A percentile compares a stretch with the other conserved stretches of the same genome.
Conservation (phyloP, 1,140 invertebrate species). For the Neodiprion fabricii region DNA sequence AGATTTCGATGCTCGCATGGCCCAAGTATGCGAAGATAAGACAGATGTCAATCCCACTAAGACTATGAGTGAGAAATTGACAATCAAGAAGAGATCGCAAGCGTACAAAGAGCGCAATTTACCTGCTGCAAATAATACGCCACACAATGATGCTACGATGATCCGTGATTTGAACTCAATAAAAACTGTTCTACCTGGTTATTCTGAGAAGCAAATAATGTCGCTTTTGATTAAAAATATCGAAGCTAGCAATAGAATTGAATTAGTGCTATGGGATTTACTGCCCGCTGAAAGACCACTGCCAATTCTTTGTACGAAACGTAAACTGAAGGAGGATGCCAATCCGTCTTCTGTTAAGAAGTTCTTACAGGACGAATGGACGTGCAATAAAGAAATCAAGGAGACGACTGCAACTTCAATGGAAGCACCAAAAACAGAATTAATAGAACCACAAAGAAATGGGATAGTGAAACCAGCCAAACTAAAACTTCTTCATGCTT, state of each 20-base stretch:
- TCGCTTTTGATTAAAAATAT: constrained; percentile 20
- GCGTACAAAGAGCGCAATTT: too few relatives aligned
- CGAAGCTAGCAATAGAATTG: constrained; percentile 26
- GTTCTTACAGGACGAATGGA: background rate
- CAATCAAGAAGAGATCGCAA: too few relatives aligned
- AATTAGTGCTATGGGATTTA: constrained; percentile 36
- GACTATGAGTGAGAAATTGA: background rate
- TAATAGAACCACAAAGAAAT: background rate
- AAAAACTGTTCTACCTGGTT: background rate
- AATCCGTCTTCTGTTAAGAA: background rate
- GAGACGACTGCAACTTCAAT: background rate
- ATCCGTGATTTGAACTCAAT: too few relatives aligned
- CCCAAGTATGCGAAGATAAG: background rate
- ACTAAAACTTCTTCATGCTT: background rate
- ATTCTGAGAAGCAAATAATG: background rate
- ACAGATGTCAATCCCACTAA: background rate
- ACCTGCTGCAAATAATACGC: too few relatives aligned
- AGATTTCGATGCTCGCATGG: background rate
- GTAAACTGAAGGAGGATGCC: background rate
- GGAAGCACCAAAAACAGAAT: too few relatives aligned
- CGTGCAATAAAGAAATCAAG: background rate
- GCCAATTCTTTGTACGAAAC: background rate
- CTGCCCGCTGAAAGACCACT: constrained; percentile 17
- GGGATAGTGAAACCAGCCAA: background rate
- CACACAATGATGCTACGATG: too few relatives aligned